Evolutionary conservation across 2,888 invertebrate genomes (phyloP).

Genomic region (Acanthoscelides obtectus): DNA sequence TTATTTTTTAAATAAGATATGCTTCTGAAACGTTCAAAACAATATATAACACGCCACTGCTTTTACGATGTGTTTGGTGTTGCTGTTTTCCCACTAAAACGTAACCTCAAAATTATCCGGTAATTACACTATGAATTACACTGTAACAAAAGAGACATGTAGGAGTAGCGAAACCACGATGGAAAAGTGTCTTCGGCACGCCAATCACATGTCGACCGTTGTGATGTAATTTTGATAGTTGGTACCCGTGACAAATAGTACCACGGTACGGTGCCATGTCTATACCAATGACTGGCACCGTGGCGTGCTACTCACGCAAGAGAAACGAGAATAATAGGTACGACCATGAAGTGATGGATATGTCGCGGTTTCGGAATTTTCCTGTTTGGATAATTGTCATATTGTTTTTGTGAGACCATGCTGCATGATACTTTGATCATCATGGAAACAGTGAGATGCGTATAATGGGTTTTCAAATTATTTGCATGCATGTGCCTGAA

Average conservation of each 20-base stretch:
- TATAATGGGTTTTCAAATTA: no score
- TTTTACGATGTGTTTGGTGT: background rate
- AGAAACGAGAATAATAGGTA: background rate
- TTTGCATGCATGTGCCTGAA: no score
- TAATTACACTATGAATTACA: conserved; percentile 22
- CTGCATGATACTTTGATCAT: no score
- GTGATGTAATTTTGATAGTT: conserved; percentile 21
- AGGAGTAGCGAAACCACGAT: conserved; percentile 14
- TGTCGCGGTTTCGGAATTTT: background rate
- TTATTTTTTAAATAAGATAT: no score
- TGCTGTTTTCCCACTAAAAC: conserved; percentile 3
- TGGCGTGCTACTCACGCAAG: background rate
- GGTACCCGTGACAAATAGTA: conserved; percentile 18
- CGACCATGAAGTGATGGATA: background rate
- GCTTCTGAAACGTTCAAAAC: no score
- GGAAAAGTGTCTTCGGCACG: conserved; percentile 20
- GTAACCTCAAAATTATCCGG: conserved; percentile 24
- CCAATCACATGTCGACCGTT: conserved; percentile 22
- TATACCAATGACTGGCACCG: background rate
- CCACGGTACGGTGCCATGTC: background rate
- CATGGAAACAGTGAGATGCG: no score
- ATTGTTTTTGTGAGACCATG: background rate
- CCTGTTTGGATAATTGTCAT: background rate
- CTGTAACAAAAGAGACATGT: conserved; percentile 23
- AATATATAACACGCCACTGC: conserved; percentile 11